These are phyloP conservation scores for Pluvialis apricaria DNA, from an alignment of 2,113 vertebrate species.

Conservation along the genomic window DNA sequence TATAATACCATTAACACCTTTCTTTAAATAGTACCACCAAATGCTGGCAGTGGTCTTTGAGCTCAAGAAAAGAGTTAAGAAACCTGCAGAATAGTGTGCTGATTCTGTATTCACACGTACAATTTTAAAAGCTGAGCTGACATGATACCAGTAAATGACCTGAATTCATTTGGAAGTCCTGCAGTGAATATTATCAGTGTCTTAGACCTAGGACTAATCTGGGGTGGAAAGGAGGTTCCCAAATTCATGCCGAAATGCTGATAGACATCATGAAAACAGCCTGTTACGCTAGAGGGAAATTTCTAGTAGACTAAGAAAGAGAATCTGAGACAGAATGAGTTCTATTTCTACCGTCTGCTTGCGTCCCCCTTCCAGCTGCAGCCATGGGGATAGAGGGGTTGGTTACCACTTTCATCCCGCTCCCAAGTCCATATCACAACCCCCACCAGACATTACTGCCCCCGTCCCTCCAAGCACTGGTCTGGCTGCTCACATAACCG, in stretches of 20 bases:
- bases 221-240: neutral
- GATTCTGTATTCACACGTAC: neutral
- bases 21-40: neutral
- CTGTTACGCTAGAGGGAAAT: rapidly evolving
- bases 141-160: neutral
- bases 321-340: neutral
- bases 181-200: neutral
- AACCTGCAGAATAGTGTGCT: neutral
- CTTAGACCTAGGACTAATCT: neutral
- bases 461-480: rapidly evolving
- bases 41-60: neutral
- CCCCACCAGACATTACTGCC: neutral
- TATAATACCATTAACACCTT: neutral
- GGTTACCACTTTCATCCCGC: neutral
- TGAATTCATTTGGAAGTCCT: neutral
- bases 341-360: neutral
- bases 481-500: neutral
- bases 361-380: neutral
- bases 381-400: rapidly evolving
- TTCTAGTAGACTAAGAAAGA: neutral
- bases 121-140: neutral
- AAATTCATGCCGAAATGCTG: neutral
- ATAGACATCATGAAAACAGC: neutral
- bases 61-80: neutral
- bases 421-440: neutral